phyloP scores from a whole-genome alignment of 2,113 vertebrate genomes.

The Heteronetta atricapilla region DNA sequence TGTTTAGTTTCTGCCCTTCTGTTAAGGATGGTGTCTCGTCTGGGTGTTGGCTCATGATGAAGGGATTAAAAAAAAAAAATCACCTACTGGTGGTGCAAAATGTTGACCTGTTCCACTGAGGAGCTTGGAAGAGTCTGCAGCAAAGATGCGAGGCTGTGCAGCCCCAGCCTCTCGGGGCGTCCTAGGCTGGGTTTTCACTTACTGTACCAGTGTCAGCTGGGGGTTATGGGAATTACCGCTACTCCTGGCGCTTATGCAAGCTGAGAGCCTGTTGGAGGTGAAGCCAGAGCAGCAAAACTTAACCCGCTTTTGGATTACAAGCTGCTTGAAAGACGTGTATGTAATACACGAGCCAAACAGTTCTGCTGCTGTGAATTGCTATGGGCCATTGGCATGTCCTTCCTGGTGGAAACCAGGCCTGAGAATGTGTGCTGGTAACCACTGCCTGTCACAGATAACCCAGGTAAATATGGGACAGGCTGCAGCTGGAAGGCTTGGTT shows the following conservation, averaged over 20 bases:
- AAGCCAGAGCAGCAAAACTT: background rate
- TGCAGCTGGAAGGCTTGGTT: background rate
- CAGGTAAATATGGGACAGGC: background rate
- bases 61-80: background rate
- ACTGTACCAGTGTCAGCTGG: accelerated
- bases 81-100: background rate
- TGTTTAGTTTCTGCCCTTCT: background rate
- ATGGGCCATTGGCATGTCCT: accelerated
- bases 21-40: background rate
- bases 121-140: background rate
- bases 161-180: background rate
- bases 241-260: background rate
- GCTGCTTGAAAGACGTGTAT: accelerated
- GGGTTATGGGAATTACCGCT: background rate
- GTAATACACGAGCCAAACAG: background rate
- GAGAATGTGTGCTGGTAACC: background rate
- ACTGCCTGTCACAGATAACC: background rate
- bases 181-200: background rate
- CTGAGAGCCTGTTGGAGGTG: background rate
- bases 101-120: background rate
- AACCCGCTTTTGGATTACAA: accelerated
- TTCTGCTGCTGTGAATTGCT: background rate
- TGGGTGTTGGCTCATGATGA: background rate
- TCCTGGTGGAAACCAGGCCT: background rate
- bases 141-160: background rate